Base-by-base conservation (phyloP, 2,888 invertebrate genomes). In the Melanotus villosus region DNA sequence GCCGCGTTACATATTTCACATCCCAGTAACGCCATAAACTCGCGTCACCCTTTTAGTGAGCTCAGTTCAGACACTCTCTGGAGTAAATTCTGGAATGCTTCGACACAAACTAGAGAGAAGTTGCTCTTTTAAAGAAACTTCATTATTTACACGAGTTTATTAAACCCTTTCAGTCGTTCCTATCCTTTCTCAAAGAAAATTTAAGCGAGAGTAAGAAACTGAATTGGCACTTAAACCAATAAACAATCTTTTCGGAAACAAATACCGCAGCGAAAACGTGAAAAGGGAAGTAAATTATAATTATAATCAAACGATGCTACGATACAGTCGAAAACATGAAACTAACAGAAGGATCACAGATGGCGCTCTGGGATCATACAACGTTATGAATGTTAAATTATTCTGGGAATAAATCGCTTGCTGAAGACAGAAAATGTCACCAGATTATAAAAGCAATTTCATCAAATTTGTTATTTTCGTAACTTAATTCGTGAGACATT, bases 301-400 rank as follows among this genome's bases (percentile, higher is more conserved):
- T 62, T 62, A 62, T n/a, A 50, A n/a, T 50, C 34, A 50, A 47
- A 50, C 19, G 62, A 36, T 50, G 32, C 21, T 62, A 23, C 38
- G 62, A 62, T 62, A 62, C 7, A 32, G 34, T 50, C 16, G 43
- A 16, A 12, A 50, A 47, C 62, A 21, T 21, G 62, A 23, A 62
- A 50, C 26, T 26, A n/a, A 21, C 32, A 18, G 59, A 4, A 23
- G 47, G 50, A 62, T 47, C 62, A 50, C 62, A 62, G 62, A 47
- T 62, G 62, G 62, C 32, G 34, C 36, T 34, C 34, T 32, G 36
- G 12, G 34, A 62, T 62, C 62, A 19, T 50, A 34, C 50, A 62
- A 21, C 45, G 47, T 38, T 50, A 62, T 62, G 50, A 62, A 62
- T 62, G 14, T 26, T 62, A 62, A 62, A 62, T 62, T 62, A 50